These are phyloP conservation scores for Yponomeuta cagnagella DNA, from an alignment of 2,888 invertebrate genomes.

Conservation along the genomic window DNA sequence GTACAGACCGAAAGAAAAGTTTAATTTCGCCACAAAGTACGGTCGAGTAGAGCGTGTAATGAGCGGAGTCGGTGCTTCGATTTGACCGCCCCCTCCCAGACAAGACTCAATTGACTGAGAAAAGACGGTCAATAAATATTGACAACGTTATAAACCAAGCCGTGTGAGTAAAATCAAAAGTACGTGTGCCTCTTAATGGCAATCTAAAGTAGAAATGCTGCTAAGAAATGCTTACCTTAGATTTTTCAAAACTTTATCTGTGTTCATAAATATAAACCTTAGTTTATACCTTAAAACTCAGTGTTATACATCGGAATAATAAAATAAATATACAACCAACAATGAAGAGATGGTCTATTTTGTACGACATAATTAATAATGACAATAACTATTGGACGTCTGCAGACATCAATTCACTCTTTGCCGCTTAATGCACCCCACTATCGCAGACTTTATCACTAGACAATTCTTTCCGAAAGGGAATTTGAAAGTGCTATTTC, in stretches of 20 bases:
- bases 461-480: conserved; percentile 5
- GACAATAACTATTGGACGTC: neutral
- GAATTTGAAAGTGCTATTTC: conserved; percentile 6
- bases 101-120: conserved; percentile 22
- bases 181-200: too few species aligned
- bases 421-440: conserved; percentile 13
- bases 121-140: neutral
- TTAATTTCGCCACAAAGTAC: conserved; percentile 15
- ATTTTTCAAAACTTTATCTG: too few species aligned
- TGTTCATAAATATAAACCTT: too few species aligned
- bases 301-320: too few species aligned
- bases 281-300: too few species aligned
- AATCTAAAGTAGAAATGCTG: too few species aligned
- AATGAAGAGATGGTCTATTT: too few species aligned
- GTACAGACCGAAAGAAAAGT: conserved; percentile 10
- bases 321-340: too few species aligned
- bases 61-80: conserved; percentile 63
- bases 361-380: neutral
- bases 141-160: neutral
- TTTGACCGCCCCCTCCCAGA: conserved; percentile 58
- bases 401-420: conserved; percentile 9
- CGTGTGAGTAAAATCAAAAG: too few species aligned
- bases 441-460: conserved; percentile 12
- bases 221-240: too few species aligned
- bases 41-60: conserved; percentile 46